Evolutionary conservation across 92 coral and sea anemone genomes (phyloP).

Genomic region (Palythoa heliodiscus): DNA sequence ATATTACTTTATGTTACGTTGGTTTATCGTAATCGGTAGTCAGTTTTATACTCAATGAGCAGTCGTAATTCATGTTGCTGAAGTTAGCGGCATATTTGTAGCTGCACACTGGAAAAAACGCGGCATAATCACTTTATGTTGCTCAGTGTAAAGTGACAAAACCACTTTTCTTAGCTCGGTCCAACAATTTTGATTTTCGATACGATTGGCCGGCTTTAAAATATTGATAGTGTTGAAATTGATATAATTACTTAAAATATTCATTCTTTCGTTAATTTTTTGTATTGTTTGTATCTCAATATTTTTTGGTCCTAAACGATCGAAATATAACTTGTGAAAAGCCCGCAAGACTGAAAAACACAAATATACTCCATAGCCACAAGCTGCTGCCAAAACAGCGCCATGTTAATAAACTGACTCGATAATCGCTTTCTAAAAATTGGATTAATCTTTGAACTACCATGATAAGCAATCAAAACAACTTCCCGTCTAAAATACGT

Average conservation of each 20-base stretch:
- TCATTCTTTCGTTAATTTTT: neutral
- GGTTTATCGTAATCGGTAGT: no score
- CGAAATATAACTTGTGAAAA: no score
- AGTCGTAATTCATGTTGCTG: no score
- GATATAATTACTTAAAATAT: neutral
- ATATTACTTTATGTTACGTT: neutral
- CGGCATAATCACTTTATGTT: neutral
- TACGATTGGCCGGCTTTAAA: neutral
- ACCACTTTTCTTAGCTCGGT: neutral
- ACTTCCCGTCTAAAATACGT: no score
- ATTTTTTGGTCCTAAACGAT: no score
- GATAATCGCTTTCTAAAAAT: neutral
- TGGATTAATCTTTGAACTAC: neutral
- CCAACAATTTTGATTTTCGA: neutral
- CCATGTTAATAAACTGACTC: neutral
- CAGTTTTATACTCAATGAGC: no score
- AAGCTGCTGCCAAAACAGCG: neutral
- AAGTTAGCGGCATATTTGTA: no score
- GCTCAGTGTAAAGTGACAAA: neutral
- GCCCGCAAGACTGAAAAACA: neutral
- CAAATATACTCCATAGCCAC: neutral
- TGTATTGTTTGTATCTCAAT: no score
- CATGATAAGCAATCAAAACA: neutral
- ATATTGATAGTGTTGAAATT: neutral
- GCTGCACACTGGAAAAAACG: neutral